phyloP scores from a whole-genome alignment of 64 coral and sea anemone species.

The Platygyra sinensis region DNA sequence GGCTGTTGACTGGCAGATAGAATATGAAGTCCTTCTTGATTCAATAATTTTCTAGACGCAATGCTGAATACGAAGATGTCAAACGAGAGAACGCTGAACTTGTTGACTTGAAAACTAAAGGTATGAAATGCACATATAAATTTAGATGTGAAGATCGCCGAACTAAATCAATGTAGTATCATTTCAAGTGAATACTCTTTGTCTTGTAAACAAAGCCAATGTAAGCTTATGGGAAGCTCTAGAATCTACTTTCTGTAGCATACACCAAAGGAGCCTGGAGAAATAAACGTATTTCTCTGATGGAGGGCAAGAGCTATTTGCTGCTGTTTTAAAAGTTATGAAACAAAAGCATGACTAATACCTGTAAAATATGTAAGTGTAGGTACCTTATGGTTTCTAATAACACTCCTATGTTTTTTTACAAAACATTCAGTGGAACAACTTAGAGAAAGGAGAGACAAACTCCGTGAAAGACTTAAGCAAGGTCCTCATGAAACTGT shows the following conservation, averaged over 20 bases:
- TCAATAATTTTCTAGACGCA: not conserved
- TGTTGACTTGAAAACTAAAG: not conserved
- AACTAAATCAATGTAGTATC: too few relatives aligned
- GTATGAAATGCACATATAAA: not conserved
- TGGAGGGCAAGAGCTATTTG: too few relatives aligned
- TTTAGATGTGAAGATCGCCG: too few relatives aligned
- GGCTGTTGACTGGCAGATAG: too few relatives aligned
- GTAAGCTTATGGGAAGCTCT: too few relatives aligned
- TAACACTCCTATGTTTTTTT: not conserved
- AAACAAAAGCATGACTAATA: too few relatives aligned
- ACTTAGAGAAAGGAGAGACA: slow-evolving; percentile 20
- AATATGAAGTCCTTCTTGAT: not conserved
- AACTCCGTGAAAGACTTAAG: slow-evolving; percentile 17
- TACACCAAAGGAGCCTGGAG: not conserved
- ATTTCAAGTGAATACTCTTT: too few relatives aligned
- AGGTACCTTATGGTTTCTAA: not conserved
- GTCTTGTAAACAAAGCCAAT: too few relatives aligned
- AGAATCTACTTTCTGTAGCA: not conserved
- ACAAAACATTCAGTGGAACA: not conserved
- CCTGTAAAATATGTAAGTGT: too few relatives aligned
- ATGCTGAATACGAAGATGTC: not conserved
- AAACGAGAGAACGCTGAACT: slow-evolving; percentile 13
- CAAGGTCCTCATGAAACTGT: slow-evolving; percentile 22
- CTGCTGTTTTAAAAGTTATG: too few relatives aligned
- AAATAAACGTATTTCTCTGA: not conserved